Conservation (phyloP, 1,140 invertebrate species). For the Calycopis cecrops region DNA sequence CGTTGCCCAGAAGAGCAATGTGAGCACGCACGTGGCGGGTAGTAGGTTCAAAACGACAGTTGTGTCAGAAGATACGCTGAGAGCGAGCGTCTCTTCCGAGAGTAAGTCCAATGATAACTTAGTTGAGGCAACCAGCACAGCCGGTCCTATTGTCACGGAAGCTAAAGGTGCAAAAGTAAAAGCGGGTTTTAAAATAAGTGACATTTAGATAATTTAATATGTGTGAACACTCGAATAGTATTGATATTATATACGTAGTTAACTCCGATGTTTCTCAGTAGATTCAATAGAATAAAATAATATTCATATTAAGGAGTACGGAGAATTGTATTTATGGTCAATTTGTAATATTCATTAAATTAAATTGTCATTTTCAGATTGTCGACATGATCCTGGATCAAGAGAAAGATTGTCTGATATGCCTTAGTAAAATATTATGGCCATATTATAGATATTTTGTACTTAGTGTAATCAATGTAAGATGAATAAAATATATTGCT, state of each 20-base stretch:
- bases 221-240: no score
- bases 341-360: background rate
- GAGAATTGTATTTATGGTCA: no score
- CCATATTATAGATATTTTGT: slow-evolving; percentile 4
- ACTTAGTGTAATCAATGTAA: slow-evolving; percentile 6
- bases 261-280: no score
- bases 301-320: no score
- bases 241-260: no score
- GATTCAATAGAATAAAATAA: no score
- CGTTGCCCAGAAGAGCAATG: slow-evolving; percentile 49
- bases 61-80: slow-evolving; percentile 46
- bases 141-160: slow-evolving; percentile 37
- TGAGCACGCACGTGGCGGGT: slow-evolving; percentile 32
- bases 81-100: slow-evolving; percentile 37
- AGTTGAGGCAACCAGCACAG: slow-evolving; percentile 19
- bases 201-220: slow-evolving; percentile 14
- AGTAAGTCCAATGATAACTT: slow-evolving; percentile 35
- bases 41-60: slow-evolving; percentile 61
- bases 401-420: slow-evolving; percentile 30
- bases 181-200: slow-evolving; percentile 48
- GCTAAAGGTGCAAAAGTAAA: slow-evolving; percentile 47
- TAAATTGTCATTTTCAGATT: slow-evolving; percentile 34
- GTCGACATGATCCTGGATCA: slow-evolving; percentile 26
- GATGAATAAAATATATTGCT: slow-evolving; percentile 6
- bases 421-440: slow-evolving; percentile 9